Evolutionary conservation across 2,113 vertebrate genomes (phyloP), one percentile per base, ranked within the genome.

Genomic region (Prionailurus bengalensis): DNA sequence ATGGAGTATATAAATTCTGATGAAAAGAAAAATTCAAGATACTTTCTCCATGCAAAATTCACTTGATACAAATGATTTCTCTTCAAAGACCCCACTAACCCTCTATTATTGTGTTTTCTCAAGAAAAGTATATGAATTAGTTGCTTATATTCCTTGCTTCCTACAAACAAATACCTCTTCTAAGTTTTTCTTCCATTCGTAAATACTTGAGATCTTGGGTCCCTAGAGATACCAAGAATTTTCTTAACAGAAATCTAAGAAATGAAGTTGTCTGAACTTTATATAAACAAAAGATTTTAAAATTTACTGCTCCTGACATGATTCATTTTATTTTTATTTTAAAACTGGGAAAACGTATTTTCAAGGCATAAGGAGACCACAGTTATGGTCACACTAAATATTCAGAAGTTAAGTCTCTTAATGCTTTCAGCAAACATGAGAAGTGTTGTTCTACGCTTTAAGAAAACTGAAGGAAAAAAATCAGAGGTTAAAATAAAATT

Each of bases 401-500:
- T 31, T 83, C 2, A 79, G 55, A 94, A 76, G 17, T 23, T 31
- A 83, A 51, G 8, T 48, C 6, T 45, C 25, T 25, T 53, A 92
- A 70, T 55, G 3, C 51, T 14, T 78, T 23, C 3, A 70, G n/a
- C 21, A 92, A 42, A 1, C 5, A 36, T 45, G 53, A 73, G 12
- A 96, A 80, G 73, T 65, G 1, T 27, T 58, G 10, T 42, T 21
- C 9, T 55, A 92, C 21, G 42, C 45, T 86, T 95, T 70, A 91
- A 87, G 17, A 82, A 81, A 70, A 91, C 70, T 65, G 25, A 92
- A 86, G 71, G 66, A 36, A 84, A 89, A 89, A 55, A 39, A 53
- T 36, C 15, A 95, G 27, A 76, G 9, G 11, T 89, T 81, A 87
- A 93, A 95, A 95, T 78, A 93, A 45, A 97, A 89, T 33, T 3